These are phyloP conservation scores for Cataglyphis livida DNA, from an alignment of 2,888 invertebrate species.

Conservation along the genomic window DNA sequence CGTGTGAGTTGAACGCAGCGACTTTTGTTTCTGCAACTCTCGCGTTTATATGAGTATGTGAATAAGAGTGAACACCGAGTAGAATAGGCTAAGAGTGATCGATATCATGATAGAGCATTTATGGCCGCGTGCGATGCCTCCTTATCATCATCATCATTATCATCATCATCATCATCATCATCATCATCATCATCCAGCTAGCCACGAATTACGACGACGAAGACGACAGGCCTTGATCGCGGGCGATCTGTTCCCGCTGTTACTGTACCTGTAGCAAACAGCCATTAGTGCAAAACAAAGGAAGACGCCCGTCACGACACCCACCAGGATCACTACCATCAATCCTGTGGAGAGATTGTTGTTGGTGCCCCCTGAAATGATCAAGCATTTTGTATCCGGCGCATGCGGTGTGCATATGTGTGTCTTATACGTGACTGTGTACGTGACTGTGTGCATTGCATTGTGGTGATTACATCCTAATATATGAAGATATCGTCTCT, in stretches of 20 bases:
- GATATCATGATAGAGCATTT: constrained; percentile 78
- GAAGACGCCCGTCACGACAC: constrained; percentile 97
- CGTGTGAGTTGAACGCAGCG: constrained; percentile 24
- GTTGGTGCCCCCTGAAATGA: constrained; percentile 90
- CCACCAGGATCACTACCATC: constrained; percentile 97
- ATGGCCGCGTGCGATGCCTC: constrained; percentile 84
- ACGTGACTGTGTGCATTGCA: constrained; percentile 28
- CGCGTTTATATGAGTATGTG: constrained; percentile 37
- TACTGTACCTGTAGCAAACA: constrained; percentile 96
- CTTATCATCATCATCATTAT: constrained; percentile 60
- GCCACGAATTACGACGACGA: constrained; percentile 79
- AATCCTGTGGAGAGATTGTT: constrained; percentile 95
- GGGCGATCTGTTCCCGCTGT: constrained; percentile 73
- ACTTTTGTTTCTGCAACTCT: constrained; percentile 52
- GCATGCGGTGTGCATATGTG: constrained; percentile 10
- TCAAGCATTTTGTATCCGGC: constrained; percentile 73
- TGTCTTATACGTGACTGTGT: constrained; percentile 10
- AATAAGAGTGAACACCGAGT: constrained; percentile 71
- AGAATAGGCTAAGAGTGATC: constrained; percentile 77
- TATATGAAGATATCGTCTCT: constrained; percentile 3
- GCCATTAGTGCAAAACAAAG: constrained; percentile 98
- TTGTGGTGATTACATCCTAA: constrained; percentile 11
- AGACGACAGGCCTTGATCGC: constrained; percentile 76
- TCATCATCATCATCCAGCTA: constrained; percentile 80
- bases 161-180: constrained; percentile 45